phyloP scores from a whole-genome alignment of 2,113 vertebrate genomes.

The Ctenodactylus gundi region DNA sequence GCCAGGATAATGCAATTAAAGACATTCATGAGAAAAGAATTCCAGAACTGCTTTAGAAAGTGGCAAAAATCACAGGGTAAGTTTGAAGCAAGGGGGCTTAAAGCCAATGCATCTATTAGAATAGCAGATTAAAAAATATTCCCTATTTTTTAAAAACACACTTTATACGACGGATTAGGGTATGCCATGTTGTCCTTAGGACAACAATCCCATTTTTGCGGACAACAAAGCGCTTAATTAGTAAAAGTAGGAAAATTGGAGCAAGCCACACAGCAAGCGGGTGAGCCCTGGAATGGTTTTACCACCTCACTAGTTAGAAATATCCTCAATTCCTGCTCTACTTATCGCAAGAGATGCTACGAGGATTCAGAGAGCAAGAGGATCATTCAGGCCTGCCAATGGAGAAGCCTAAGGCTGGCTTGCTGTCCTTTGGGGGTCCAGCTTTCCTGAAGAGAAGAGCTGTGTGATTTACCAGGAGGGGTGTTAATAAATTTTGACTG shows the following conservation, averaged over 20 bases:
- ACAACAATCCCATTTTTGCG: too few relatives aligned
- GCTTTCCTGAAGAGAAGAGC: neutral
- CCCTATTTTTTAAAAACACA: too few relatives aligned
- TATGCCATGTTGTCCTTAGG: neutral
- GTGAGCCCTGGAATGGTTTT: fast-evolving
- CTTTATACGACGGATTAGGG: too few relatives aligned
- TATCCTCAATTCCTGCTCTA: neutral
- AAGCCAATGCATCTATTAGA: too few relatives aligned
- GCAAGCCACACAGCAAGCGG: fast-evolving
- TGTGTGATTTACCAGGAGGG: neutral
- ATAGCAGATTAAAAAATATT: too few relatives aligned
- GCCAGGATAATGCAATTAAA: too few relatives aligned
- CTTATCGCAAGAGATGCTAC: neutral
- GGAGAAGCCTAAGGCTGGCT: neutral
- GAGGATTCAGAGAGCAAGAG: neutral
- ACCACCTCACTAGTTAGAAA: neutral
- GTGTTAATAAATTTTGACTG: too few relatives aligned
- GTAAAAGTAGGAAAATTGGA: neutral
- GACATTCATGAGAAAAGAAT: too few relatives aligned
- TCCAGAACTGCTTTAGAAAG: too few relatives aligned
- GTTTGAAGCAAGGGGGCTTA: too few relatives aligned
- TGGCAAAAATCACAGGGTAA: too few relatives aligned
- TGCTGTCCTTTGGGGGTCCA: neutral
- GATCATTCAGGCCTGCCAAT: neutral
- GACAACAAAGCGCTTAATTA: neutral